Evolutionary conservation across 2,113 vertebrate genomes (phyloP).

Genomic region (Nothocercus nigrocapillus): DNA sequence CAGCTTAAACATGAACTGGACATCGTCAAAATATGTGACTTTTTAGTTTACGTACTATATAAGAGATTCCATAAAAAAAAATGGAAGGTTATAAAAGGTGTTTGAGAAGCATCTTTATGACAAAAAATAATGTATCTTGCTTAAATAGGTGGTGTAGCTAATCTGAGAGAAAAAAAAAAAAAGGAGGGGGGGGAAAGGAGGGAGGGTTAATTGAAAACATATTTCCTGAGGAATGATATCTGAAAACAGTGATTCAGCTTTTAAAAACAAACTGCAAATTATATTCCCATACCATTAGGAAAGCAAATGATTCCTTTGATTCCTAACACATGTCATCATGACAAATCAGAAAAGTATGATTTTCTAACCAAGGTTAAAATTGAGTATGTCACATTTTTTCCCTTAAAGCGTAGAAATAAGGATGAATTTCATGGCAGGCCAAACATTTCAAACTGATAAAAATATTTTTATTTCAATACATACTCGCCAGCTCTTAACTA

Average conservation of each 20-base stretch:
- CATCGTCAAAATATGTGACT: not conserved
- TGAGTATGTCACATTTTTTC: not conserved
- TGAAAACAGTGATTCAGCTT: constrained; percentile 53
- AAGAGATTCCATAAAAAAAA: not conserved
- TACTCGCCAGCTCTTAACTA: not conserved
- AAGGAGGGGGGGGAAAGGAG: not conserved
- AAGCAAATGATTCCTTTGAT: constrained; percentile 55
- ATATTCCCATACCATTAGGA: constrained; percentile 44
- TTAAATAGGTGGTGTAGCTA: not conserved
- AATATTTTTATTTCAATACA: not conserved
- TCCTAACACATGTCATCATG: constrained; percentile 43
- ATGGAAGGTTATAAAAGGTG: not conserved
- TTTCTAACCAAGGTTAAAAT: constrained; percentile 21
- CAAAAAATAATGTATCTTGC: not conserved
- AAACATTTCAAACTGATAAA: not conserved
- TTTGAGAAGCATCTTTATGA: not conserved
- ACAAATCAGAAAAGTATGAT: constrained; percentile 27
- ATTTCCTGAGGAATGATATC: constrained; percentile 41
- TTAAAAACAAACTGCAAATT: constrained; percentile 62
- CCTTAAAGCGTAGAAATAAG: not conserved
- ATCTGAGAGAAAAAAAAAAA: constrained; percentile 7
- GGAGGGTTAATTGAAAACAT: constrained; percentile 3
- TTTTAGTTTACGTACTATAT: not conserved
- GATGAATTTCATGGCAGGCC: not conserved
- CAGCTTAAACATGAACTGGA: not conserved